Percentiles rank a stretch among this genome's conserved stretches.
Evolutionary conservation across 2,113 vertebrate species (phyloP).

Genomic region (Glaucidium brasilianum): DNA sequence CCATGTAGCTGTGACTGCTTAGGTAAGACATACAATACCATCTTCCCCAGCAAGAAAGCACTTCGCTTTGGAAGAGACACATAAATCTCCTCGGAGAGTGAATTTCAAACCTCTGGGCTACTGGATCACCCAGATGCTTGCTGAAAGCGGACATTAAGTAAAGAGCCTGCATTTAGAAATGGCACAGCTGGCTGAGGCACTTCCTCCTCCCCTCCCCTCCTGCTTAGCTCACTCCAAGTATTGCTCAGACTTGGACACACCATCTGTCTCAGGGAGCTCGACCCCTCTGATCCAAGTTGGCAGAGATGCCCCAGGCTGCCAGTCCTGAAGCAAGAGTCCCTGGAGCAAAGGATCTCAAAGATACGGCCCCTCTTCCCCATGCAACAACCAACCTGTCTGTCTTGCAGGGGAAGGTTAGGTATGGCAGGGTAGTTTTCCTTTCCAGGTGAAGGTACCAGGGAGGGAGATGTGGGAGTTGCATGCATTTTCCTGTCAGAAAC

Average conservation of each 20-base stretch:
- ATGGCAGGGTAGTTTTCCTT: accelerated
- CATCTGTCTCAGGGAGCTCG: accelerated
- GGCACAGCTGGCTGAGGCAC: accelerated
- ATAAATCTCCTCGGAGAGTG: neutral
- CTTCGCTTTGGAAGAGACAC: neutral
- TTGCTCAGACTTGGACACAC: accelerated
- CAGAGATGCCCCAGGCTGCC: neutral
- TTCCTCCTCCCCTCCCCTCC: neutral
- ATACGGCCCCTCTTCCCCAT: neutral
- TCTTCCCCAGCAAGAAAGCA: neutral
- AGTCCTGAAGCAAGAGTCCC: neutral
- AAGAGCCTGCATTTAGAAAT: neutral
- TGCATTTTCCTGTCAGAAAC: neutral
- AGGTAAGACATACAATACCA: neutral
- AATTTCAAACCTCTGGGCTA: neutral
- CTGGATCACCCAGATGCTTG: neutral
- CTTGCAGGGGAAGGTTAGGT: neutral
- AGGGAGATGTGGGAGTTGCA: neutral
- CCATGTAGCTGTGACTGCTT: neutral
- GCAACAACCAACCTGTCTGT: too few species aligned
- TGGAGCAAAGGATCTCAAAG: neutral
- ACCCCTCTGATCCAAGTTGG: accelerated
- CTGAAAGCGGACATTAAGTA: neutral
- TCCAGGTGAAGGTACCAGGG: neutral
- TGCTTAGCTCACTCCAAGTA: neutral